Base-by-base conservation (phyloP, 2,113 vertebrate species). In the Ascaphus truei region DNA sequence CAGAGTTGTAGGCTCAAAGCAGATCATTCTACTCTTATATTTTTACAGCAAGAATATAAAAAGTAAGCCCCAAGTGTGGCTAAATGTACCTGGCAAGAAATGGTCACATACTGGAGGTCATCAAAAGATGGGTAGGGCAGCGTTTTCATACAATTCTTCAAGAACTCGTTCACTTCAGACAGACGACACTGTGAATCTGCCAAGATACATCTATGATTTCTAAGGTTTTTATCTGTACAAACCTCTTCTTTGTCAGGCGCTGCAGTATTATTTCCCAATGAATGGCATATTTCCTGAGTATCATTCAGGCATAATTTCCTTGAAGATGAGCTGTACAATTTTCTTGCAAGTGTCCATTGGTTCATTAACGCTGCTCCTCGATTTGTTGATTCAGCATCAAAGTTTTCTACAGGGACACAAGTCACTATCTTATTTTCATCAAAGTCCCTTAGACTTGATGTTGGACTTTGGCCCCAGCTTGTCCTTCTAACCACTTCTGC, bases 21-120 rank as follows among this genome's bases (percentile, higher is more conserved):
- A n/a, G n/a, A n/a, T n/a, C n/a, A n/a, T n/a, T n/a, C n/a, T n/a
- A n/a, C n/a, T n/a, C n/a, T n/a, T n/a, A n/a, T n/a, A n/a, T n/a
- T n/a, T n/a, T n/a, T n/a, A n/a, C n/a, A n/a, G n/a, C n/a, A n/a
- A n/a, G n/a, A n/a, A n/a, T n/a, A n/a, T n/a, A 11, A 11, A 18
- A 4, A 47, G 13, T 20, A 47, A 10, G 15, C 43, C 43, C 23
- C 23, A 20, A 12, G 15, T 10, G 13, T 12, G 7, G 15, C 12
- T 43, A 16, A 43, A 55, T 68, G 79, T 96, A 99, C 97, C 96
- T 98, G 95, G 74, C 79, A 96, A 23, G 85, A 90, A 81, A 99
- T 73, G 43, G 91, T 89, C 77, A 96, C 71, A 27, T 93, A 98
- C 3, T 93, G 83, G 0, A 92, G 91, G 0, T 98, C 91, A 30